A percentile compares a stretch with the other conserved stretches of the same genome.
Conservation (phyloP, 2,888 invertebrate genomes). For the Trisateles emortualis region DNA sequence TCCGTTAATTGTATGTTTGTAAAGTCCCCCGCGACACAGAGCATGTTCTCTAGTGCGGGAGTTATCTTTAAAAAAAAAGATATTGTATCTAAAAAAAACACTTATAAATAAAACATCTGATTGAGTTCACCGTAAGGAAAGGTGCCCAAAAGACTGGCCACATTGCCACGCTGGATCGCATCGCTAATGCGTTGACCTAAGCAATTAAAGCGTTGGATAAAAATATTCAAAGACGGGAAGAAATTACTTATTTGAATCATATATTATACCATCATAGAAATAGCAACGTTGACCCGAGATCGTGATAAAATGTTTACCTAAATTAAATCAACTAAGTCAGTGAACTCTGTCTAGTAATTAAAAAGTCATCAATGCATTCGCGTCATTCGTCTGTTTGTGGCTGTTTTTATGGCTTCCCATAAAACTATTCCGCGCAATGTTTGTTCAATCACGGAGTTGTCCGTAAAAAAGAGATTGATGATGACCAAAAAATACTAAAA, state of each 20-base stretch:
- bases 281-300: slow-evolving; percentile 23
- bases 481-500: slow-evolving; percentile 31
- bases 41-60: too few relatives aligned
- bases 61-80: too few relatives aligned
- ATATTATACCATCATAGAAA: not conserved
- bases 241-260: not conserved
- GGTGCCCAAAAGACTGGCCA: too few relatives aligned
- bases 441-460: slow-evolving; percentile 44
- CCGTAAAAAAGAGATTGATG: slow-evolving; percentile 48
- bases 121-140: too few relatives aligned
- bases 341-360: slow-evolving; percentile 63
- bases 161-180: too few relatives aligned
- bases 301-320: slow-evolving; percentile 17
- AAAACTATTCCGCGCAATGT: slow-evolving; percentile 62
- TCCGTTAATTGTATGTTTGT: too few relatives aligned
- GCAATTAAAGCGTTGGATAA: too few relatives aligned
- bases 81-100: too few relatives aligned
- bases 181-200: too few relatives aligned
- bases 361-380: slow-evolving; percentile 64
- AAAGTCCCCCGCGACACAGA: too few relatives aligned
- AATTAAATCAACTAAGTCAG: slow-evolving; percentile 36
- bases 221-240: too few relatives aligned
- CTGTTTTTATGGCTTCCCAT: slow-evolving; percentile 59
- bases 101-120: too few relatives aligned
- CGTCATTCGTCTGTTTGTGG: slow-evolving; percentile 63